Conservation (phyloP, 2,797 vertebrate species). For the Cynodonichthys magdalenae region DNA sequence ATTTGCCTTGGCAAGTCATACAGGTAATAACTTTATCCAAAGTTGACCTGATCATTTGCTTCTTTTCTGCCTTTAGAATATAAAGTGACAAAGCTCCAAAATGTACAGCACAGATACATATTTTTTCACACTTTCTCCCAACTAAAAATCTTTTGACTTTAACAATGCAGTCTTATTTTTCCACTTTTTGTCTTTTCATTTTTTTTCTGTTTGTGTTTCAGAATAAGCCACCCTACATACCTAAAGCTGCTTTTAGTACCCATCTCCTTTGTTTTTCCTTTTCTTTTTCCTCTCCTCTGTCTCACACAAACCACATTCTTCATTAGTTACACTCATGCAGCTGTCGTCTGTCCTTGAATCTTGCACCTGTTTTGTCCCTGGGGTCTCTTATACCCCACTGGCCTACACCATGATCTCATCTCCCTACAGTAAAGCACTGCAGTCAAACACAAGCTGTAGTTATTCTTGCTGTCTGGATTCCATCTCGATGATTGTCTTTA, state of each 20-base stretch:
- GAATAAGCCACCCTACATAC: constrained; percentile 10
- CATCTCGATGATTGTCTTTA: constrained; percentile 20
- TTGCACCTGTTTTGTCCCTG: constrained; percentile 69
- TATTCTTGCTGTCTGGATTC: constrained; percentile 38
- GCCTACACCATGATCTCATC: constrained; percentile 49
- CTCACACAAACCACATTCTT: constrained; percentile 45
- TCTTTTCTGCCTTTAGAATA: background rate
- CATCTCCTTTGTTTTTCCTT: background rate
- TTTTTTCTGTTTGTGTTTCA: constrained; percentile 23
- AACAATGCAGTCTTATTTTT: background rate
- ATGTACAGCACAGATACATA: constrained; percentile 3
- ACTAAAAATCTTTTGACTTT: constrained; percentile 42
- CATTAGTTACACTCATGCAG: constrained; percentile 55
- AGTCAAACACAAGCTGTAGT: constrained; percentile 15
- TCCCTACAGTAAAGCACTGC: constrained; percentile 11
- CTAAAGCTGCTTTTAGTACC: constrained; percentile 14
- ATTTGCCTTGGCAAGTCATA: constrained; percentile 55
- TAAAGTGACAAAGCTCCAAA: constrained; percentile 34
- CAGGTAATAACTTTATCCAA: constrained; percentile 11
- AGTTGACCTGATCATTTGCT: too few species aligned
- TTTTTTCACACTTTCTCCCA: constrained; percentile 9
- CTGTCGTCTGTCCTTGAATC: constrained; percentile 62
- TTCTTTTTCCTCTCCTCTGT: constrained; percentile 12
- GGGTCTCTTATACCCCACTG: constrained; percentile 27
- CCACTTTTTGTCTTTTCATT: background rate